Base-by-base conservation (phyloP, 2,888 invertebrate genomes). In the Tryphoninae sp. region DNA sequence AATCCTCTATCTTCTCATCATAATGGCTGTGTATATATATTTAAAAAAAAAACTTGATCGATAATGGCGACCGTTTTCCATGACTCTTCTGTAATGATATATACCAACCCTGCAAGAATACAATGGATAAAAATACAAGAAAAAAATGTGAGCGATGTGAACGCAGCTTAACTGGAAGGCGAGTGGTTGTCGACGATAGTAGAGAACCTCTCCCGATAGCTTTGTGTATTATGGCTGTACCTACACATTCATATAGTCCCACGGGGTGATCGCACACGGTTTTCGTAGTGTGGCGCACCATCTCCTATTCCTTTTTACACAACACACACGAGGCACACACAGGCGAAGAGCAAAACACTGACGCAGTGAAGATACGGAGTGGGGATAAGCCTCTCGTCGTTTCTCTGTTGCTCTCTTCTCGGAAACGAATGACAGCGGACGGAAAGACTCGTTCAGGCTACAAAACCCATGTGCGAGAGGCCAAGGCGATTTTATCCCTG, bases 341-440 rank as follows among this genome's bases (percentile, higher is more conserved):
- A 23, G 53, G 67, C 51, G 58, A 59, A 53, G 55, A 23, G 49
- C 42, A 53, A 11, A 45, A 40, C 33, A 62, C 23, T 53, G 65
- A 19, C 45, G 19, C 8, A 42, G 33, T n/a, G 68, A 19, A 16
- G 53, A 23, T 19, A 51, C 61, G 58, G 40, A 11, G 22, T 19
- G n/a, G 53, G 33, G 51, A 58, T 62, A 64, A 69, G 45, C 33
- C 51, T 45, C 33, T 26, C 65, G 13, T 53, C 59, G 8, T 67
- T 58, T 72, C 59, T 16, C 68, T 68, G 58, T 67, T 42, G 62
- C 62, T 69, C 59, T 73, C 81, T 83, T 86, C 86, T 84, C 75
- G 80, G 89, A 89, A 89, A 86, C 83, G 84, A 87, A 87, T 88
- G 88, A 88, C 88, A 88, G 86, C 86, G 83, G 74, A 73, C 53